phyloP scores from a whole-genome alignment of 2,888 invertebrate genomes.

The Neelides folsomi region DNA sequence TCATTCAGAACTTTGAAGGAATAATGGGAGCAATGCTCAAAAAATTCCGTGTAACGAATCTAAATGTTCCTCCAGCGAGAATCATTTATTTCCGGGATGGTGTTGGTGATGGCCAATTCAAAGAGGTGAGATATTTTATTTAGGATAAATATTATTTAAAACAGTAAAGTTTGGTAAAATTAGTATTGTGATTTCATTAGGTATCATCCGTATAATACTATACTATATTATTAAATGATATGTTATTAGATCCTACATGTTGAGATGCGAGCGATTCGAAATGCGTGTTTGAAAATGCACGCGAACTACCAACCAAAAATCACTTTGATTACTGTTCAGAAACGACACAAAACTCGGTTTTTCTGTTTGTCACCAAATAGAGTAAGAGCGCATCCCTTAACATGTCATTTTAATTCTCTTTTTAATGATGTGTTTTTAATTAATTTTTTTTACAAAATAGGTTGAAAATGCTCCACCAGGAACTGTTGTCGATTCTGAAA shows the following conservation, averaged over 20 bases:
- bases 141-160: too few species aligned
- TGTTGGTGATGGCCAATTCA: constrained; percentile 37
- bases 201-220: too few species aligned
- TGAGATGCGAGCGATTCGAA: constrained; percentile 35
- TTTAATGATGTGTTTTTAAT: background rate
- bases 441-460: constrained; percentile 3
- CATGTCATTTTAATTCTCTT: background rate
- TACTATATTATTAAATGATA: too few species aligned
- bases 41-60: background rate
- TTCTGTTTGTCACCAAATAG: constrained; percentile 42
- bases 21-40: constrained; percentile 1
- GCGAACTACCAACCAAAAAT: constrained; percentile 46
- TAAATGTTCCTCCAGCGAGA: constrained; percentile 32
- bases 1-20: background rate
- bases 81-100: constrained; percentile 38
- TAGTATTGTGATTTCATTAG: too few species aligned
- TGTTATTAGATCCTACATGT: constrained; percentile 20
- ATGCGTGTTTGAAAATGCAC: constrained; percentile 44
- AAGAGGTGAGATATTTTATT: constrained; percentile 23
- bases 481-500: constrained; percentile 41
- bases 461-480: constrained; percentile 42
- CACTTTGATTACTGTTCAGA: constrained; percentile 49
- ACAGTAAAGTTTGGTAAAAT: too few species aligned
- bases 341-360: constrained; percentile 46
- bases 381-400: too few species aligned